phyloP scores from a whole-genome alignment of 2,888 invertebrate genomes.

The Idaea dimidiata region DNA sequence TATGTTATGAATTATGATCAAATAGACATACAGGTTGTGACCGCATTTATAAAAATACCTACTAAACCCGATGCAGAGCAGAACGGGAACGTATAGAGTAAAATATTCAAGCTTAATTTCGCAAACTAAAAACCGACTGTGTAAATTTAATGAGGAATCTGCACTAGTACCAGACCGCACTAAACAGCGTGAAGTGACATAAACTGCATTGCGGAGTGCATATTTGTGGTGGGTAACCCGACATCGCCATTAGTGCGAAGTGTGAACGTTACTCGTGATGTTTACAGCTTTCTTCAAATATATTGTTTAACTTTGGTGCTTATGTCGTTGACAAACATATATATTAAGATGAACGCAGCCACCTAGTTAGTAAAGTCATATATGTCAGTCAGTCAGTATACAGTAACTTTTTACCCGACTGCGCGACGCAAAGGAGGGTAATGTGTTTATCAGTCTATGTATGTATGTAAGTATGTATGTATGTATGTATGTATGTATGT shows the following conservation, averaged over 20 bases:
- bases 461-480: too few relatives aligned
- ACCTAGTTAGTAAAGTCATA: background rate
- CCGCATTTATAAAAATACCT: too few relatives aligned
- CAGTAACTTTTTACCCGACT: too few relatives aligned
- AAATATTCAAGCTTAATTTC: background rate
- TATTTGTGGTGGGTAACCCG: conserved; percentile 42
- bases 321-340: background rate
- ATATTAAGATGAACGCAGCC: background rate
- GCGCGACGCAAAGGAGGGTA: too few relatives aligned
- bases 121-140: background rate
- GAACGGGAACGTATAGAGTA: background rate
- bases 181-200: conserved; percentile 41
- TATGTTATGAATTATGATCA: too few relatives aligned
- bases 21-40: too few relatives aligned
- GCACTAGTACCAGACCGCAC: conserved; percentile 17
- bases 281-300: conserved; percentile 20
- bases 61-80: too few relatives aligned
- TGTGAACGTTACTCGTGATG: conserved; percentile 37
- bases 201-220: conserved; percentile 59
- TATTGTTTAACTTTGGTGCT: background rate
- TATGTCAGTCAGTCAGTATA: too few relatives aligned
- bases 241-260: conserved; percentile 43
- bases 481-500: too few relatives aligned
- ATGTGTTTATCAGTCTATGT: too few relatives aligned
- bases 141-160: conserved; percentile 6